These are phyloP conservation scores for Seira musarum DNA, from an alignment of 2,888 invertebrate species.

Conservation along the genomic window DNA sequence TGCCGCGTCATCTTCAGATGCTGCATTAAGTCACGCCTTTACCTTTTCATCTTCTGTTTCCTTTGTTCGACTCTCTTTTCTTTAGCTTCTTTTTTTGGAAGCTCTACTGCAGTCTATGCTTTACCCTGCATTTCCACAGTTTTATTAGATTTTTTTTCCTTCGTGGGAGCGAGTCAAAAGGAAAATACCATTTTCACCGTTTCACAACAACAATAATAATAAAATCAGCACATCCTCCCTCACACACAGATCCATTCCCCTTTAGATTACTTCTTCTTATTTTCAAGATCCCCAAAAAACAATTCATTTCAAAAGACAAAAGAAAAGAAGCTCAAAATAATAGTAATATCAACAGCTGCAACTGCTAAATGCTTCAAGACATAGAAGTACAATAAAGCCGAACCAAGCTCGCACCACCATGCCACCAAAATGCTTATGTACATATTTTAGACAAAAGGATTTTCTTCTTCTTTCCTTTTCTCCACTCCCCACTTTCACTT, in stretches of 20 bases:
- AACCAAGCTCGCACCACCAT: background rate
- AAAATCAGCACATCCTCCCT: constrained; percentile 12
- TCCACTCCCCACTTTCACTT: background rate
- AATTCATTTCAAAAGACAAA: background rate
- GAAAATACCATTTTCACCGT: background rate
- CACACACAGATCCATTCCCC: too few species aligned
- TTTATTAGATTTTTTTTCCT: too few species aligned
- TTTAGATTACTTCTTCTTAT: constrained; percentile 27
- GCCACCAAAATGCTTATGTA: background rate
- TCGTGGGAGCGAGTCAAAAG: background rate
- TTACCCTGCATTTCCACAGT: too few species aligned
- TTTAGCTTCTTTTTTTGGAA: too few species aligned
- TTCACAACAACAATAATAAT: too few species aligned
- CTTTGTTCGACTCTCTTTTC: too few species aligned
- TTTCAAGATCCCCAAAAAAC: too few species aligned
- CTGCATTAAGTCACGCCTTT: too few species aligned
- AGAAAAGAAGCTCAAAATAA: background rate
- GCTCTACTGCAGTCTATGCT: too few species aligned
- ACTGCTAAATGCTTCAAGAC: background rate
- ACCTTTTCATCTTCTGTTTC: too few species aligned
- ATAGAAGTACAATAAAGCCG: too few species aligned
- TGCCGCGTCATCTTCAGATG: too few species aligned
- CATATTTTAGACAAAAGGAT: background rate
- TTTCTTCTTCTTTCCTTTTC: background rate
- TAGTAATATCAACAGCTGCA: constrained; percentile 29